Evolutionary conservation across 1,140 invertebrate species (phyloP), one percentile per base, ranked within the genome.

Genomic region (Megathymus violae): DNA sequence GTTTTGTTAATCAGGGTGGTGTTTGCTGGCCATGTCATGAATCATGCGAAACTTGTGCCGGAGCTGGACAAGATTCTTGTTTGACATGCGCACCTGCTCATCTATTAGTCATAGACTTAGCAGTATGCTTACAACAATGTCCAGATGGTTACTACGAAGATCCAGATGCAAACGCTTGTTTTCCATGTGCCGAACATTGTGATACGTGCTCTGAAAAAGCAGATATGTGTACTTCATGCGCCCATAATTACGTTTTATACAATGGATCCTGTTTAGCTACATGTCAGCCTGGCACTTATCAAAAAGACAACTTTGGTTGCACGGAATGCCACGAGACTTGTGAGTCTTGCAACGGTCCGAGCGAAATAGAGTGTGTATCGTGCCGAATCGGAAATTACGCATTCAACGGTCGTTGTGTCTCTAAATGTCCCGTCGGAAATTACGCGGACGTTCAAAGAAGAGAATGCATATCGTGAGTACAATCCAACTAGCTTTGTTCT

Each of bases 111-210:
- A 94, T 94, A 5, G 95, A 96, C 91, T 89, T 96, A 50, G 95
- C 95, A 22, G 94, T 96, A 9, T 96, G 96, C 65, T 85, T 97
- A 38, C 95, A 96, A 78, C 94, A 95, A 73, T 97, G 96, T 74
- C 96, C 96, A 0, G 96, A 97, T 75, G 95, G 96, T 27, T 97
- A 97, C 73, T 97, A 94, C 78, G 95, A 96, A 91, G 95, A 91
- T 22, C 75, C 80, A 10, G 93, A 94, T 34, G 94, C 95, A 41
- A 94, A 93, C 75, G 95, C 95, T 1, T 97, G 96, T 72, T 94
- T 95, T 27, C 95, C 95, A 1, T 97, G 96, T 82, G 88, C 86
- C 1, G 85, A 86, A 51, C 96, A 96, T 70, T 97, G 96, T 74
- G 95, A 94, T 13, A 95, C 94, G 14, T 97, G 96, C 78, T 94